Evolutionary conservation across 1,140 invertebrate genomes (phyloP).

Genomic region (silkworm (Bombyx mori)): ASM3026992v2 NC_085131.1:4802001-4802500

Average conservation of each 20-base stretch:
- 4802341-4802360: constrained; percentile 79
- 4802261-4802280: constrained; percentile 77
- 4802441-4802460: constrained; percentile 35
- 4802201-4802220: constrained; percentile 20
- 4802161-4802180: constrained; percentile 29
- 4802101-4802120: background rate
- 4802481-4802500: constrained; percentile 21
- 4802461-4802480: constrained; percentile 57
- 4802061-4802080: background rate
- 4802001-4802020: constrained; percentile 33
- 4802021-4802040: constrained; percentile 37
- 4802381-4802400: constrained; percentile 68
- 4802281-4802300: constrained; percentile 81
- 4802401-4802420: constrained; percentile 60
- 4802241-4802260: constrained; percentile 25
- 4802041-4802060: constrained; percentile 45
- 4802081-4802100: background rate
- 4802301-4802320: constrained; percentile 80
- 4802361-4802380: constrained; percentile 68
- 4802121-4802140: constrained; percentile 37
- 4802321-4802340: constrained; percentile 82
- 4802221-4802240: constrained; percentile 8
- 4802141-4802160: constrained; percentile 30
- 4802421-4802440: constrained; percentile 44
- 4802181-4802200: constrained; percentile 8